Evolutionary conservation across 2,888 invertebrate species (phyloP), one percentile per base, ranked within the genome.

Genomic region (Tribolium freemani): DNA sequence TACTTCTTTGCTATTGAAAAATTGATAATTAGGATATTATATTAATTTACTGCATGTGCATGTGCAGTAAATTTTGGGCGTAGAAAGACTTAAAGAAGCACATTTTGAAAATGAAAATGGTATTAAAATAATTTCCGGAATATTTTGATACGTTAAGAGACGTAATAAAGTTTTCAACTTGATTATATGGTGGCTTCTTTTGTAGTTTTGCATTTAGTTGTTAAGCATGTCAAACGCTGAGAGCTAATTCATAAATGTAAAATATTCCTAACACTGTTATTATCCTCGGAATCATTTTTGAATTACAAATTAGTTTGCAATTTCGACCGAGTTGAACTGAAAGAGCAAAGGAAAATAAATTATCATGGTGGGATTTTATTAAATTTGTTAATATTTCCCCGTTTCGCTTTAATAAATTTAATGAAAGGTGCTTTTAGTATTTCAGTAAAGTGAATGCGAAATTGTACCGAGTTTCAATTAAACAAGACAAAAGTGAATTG

Each of bases 391-490:
- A 67, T 67, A 67, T 61, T 58, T 58, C 57, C 11, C 10, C 54
- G 10, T 44, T 66, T 67, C 67, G 46, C 48, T 57, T 57, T 67
- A 56, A 67, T 67, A 67, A 57, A 67, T 67, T 57, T 57, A 16
- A 57, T 57, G 57, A 67, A 56, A 67, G 67, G 46, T 57, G 67
- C 56, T 67, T 67, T 67, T 46, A 48, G 30, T 31, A 45, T 53
- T 60, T 58, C 44, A 45, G 60, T n/a, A 9, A 60, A 60, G 44
- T 53, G 50, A 68, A 57, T 57, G 56, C 16, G 57, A 60, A 69
- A 69, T 69, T 69, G 16, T 44, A 61, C 53, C 50, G 69, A 46
- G 53, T 69, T 69, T 61, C 69, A 69, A 51, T 69, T 61, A 61
- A 46, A 60, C 13, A 56, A 60, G 53, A 69, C 51, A 51, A 69